phyloP scores from a whole-genome alignment of 1,140 invertebrate species.

The Euura saliciscinereae region DNA sequence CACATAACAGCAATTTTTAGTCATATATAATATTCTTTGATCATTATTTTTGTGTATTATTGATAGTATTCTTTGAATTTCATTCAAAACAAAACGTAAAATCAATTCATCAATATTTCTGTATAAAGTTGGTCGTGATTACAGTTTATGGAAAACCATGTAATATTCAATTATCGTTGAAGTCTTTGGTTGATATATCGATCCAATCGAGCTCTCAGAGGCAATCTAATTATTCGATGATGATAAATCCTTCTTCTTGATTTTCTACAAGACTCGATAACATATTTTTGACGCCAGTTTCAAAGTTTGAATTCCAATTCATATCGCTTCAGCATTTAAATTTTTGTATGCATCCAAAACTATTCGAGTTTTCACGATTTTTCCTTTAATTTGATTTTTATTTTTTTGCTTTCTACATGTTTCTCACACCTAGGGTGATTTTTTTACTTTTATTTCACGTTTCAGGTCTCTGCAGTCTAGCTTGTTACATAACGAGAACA shows the following conservation, averaged over 20 bases:
- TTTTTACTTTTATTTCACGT: too few species aligned
- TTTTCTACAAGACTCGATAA: neutral
- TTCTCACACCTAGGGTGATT: too few species aligned
- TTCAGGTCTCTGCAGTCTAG: too few species aligned
- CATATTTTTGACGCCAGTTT: too few species aligned
- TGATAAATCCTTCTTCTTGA: neutral
- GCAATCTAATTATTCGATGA: neutral
- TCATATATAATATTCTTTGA: neutral
- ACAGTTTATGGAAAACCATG: neutral
- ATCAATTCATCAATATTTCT: neutral
- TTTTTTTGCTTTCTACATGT: too few species aligned
- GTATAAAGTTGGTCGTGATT: neutral
- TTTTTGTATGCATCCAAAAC: too few species aligned
- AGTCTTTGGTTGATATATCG: neutral
- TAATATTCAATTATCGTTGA: neutral
- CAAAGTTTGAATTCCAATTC: too few species aligned
- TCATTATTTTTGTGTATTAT: neutral
- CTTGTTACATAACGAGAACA: too few species aligned
- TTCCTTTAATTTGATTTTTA: too few species aligned
- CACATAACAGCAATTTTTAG: slow-evolving; percentile 10
- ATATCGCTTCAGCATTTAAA: too few species aligned
- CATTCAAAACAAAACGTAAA: neutral
- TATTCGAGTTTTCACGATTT: too few species aligned
- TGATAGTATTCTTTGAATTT: neutral
- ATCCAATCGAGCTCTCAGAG: neutral